Conservation (phyloP, 2,888 invertebrate genomes). For the Metacarcinus magister region DNA sequence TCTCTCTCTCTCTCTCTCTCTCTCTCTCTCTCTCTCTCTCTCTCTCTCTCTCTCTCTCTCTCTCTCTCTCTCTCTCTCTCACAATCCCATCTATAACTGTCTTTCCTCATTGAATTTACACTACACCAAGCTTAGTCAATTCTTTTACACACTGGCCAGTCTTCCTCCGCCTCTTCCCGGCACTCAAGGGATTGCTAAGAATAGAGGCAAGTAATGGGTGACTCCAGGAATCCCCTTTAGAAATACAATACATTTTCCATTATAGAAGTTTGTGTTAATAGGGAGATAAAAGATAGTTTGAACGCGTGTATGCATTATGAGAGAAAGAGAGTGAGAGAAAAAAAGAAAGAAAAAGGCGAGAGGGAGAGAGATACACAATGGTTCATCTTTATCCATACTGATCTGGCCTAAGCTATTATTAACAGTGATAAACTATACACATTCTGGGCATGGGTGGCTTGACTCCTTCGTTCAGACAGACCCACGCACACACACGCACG, state of each 20-base stretch:
- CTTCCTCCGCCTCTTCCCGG: neutral
- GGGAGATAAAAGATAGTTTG: neutral
- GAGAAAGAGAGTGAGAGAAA: conserved; percentile 1
- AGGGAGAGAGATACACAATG: neutral
- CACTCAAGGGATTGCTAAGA: too few relatives aligned
- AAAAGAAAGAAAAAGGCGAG: neutral
- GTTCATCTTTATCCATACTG: neutral
- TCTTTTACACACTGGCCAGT: neutral
- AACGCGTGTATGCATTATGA: neutral
- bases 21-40: conserved; percentile 13
- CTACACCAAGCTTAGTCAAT: neutral
- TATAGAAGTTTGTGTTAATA: too few relatives aligned
- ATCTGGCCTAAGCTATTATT: too few relatives aligned
- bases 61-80: neutral
- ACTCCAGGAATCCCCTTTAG: too few relatives aligned
- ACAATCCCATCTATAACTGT: too few relatives aligned
- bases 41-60: conserved; percentile 26
- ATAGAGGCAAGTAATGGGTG: too few relatives aligned
- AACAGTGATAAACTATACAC: too few relatives aligned
- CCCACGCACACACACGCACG: too few relatives aligned
- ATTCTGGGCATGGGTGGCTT: too few relatives aligned
- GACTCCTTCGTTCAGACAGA: too few relatives aligned
- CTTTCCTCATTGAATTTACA: neutral
- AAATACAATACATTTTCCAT: too few relatives aligned
- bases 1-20: conserved; percentile 2